Conservation (phyloP, 2,888 invertebrate species). For the Mythimna lalbum region DNA sequence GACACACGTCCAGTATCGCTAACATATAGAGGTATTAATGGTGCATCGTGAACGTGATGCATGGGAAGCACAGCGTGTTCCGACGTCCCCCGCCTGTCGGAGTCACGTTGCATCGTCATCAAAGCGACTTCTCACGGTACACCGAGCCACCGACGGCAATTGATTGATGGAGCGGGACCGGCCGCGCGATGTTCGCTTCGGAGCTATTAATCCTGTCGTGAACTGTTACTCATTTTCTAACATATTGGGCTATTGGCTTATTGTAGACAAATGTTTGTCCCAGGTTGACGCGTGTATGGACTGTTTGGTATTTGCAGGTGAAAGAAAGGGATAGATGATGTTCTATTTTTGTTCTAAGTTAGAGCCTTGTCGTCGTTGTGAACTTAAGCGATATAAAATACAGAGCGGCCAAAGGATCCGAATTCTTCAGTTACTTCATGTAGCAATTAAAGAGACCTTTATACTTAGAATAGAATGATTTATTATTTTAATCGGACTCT, state of each 20-base stretch:
- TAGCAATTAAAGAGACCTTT: background rate
- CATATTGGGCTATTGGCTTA: constrained; percentile 41
- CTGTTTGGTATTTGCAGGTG: constrained; percentile 26
- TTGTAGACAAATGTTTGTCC: constrained; percentile 26
- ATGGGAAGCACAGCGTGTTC: constrained; percentile 37
- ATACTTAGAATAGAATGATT: too few species aligned
- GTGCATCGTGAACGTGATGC: constrained; percentile 38
- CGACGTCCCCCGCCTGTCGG: constrained; percentile 39
- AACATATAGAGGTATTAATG: constrained; percentile 22
- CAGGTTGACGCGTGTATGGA: constrained; percentile 14
- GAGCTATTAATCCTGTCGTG: constrained; percentile 57
- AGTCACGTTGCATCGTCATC: constrained; percentile 68
- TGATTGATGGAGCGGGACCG: constrained; percentile 58
- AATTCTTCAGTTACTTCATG: background rate
- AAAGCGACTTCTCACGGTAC: constrained; percentile 59
- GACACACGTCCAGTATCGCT: background rate
- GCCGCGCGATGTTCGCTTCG: constrained; percentile 35
- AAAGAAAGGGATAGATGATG: background rate
- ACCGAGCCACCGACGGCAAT: constrained; percentile 49
- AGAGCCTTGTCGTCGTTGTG: background rate
- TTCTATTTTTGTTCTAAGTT: background rate
- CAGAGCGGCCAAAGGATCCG: background rate
- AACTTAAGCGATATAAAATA: background rate
- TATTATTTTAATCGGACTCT: background rate
- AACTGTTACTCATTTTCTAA: constrained; percentile 41